These are phyloP conservation scores for Morinoia aosen DNA, from an alignment of 2,888 invertebrate genomes.

Conservation along the genomic window DNA sequence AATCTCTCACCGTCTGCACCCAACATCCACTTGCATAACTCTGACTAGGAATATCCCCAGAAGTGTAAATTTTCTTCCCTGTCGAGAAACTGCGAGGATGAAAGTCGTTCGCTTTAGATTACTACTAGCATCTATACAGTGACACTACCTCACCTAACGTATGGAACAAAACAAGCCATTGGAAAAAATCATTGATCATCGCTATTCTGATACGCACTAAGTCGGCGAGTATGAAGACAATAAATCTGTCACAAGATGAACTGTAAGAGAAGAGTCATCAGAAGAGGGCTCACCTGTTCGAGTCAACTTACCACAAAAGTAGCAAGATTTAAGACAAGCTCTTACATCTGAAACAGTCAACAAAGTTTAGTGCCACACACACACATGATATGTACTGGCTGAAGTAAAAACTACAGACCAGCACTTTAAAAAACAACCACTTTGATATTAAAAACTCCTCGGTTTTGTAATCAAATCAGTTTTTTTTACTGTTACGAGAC, in stretches of 20 bases:
- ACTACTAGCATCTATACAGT: neutral
- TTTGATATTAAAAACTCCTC: neutral
- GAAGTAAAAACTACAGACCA: neutral
- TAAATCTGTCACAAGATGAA: neutral
- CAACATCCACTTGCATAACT: neutral
- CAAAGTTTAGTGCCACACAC: constrained; percentile 16
- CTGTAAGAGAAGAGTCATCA: neutral
- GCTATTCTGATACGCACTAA: neutral
- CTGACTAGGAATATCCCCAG: neutral
- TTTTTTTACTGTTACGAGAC: too few species aligned
- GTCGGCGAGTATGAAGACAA: neutral
- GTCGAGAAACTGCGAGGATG: neutral
- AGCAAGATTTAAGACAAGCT: constrained; percentile 45
- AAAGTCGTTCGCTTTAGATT: neutral
- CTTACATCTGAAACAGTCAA: constrained; percentile 35
- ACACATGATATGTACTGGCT: neutral
- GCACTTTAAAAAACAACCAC: neutral
- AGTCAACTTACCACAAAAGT: constrained; percentile 44
- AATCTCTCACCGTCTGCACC: neutral
- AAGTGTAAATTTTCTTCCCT: neutral
- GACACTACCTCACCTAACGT: neutral
- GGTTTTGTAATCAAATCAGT: neutral
- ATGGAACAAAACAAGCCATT: neutral
- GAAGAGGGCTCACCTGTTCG: constrained; percentile 10
- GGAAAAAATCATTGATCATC: neutral